Base-by-base conservation (phyloP, 1,140 invertebrate species). In the Euschistus heros region DNA sequence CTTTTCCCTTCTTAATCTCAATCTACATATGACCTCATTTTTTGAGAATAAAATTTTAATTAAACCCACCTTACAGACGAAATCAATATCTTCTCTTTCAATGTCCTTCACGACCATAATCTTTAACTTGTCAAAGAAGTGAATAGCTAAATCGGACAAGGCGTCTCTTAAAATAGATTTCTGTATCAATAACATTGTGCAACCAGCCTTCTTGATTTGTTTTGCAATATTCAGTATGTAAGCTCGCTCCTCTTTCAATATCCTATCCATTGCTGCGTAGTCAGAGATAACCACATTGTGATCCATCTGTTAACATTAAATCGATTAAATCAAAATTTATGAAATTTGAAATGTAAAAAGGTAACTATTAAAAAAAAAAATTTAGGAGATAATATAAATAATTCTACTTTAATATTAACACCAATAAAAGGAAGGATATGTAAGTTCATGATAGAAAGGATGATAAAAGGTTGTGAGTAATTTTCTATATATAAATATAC, bases 141-240 rank as follows among this genome's bases (percentile, higher is more conserved):
- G 97, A 69, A 98, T 81, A 2, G 97, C 96, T 69, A 99, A 78
- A 76, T 99, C 97, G 73, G 88, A 97, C 14, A 99, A 80, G 24
- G 97, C 95, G 85, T 99, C 97, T 70, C 95, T 86, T 37, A 99
- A 80, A 75, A 99, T 98, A 0, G 96, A 98, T 77, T 99, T 99
- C 78, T 99, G 97, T 57, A 99, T 93, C 17, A 99, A 80, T 0
- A 99, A 81, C 30, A 99, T 92, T 79, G 96, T 99, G 76, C 97
- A 99, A 7, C 96, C 96, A 69, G 94, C 81, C 73, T 98, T 98
- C 75, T 99, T 99, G 55, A 99, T 95, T 75, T 98, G 93, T 77
- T 99, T 99, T 0, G 98, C 92, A 74, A 99, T 97, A 71, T 99
- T 98, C 22, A 99, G 80, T 71, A 99, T 97, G 74, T 99, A 99